Conservation (phyloP, 1,140 invertebrate species). For the Diorhabda carinulata region DNA sequence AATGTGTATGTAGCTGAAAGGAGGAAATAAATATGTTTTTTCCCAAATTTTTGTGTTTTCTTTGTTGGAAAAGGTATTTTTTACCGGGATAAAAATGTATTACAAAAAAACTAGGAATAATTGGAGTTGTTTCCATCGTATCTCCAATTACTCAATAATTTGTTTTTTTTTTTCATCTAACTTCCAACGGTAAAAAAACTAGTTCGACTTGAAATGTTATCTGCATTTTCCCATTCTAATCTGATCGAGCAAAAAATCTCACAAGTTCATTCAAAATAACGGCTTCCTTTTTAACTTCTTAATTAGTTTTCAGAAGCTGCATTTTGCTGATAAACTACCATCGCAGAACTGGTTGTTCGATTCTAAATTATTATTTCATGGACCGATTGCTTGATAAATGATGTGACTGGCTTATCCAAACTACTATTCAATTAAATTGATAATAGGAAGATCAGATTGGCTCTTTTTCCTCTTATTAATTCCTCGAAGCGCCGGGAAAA, state of each 20-base stretch:
- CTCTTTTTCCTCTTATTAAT: background rate
- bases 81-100: too few relatives aligned
- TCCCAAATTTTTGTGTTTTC: too few relatives aligned
- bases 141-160: too few relatives aligned
- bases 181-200: too few relatives aligned
- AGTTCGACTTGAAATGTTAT: background rate
- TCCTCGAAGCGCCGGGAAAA: too few relatives aligned
- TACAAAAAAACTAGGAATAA: too few relatives aligned
- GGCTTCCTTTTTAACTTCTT: constrained; percentile 17
- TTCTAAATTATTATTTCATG: constrained; percentile 18
- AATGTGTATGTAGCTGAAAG: too few relatives aligned
- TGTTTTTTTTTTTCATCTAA: too few relatives aligned
- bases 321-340: constrained; percentile 15
- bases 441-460: background rate
- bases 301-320: constrained; percentile 16
- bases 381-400: constrained; percentile 5
- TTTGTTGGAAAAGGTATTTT: too few relatives aligned
- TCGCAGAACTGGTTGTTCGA: constrained; percentile 9
- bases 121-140: too few relatives aligned
- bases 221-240: constrained; percentile 11
- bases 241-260: constrained; percentile 12
- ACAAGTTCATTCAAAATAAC: constrained; percentile 15
- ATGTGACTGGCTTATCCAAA: constrained; percentile 17
- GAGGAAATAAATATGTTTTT: too few relatives aligned
- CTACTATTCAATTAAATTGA: constrained; percentile 14